Base-by-base conservation (phyloP, 2,113 vertebrate species). In the Diphyllodes magnificus region DNA sequence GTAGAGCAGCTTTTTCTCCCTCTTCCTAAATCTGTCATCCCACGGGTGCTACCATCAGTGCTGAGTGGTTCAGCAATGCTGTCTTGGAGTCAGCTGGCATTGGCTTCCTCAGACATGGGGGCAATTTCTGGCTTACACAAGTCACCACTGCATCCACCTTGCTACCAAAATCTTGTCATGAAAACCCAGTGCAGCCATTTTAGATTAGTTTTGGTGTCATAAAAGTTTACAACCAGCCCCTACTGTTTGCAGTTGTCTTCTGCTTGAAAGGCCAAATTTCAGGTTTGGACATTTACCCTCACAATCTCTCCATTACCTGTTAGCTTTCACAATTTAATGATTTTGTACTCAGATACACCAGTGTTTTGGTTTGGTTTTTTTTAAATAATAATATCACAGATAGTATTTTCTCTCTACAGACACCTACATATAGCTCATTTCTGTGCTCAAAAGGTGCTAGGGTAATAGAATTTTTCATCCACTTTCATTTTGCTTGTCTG, bases 11-110 rank as follows among this genome's bases (percentile, higher is more conserved):
- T 72, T 45, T 44, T 49, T 14, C 13, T 15, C 14, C 19, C 9
- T 60, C 31, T 14, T 39, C 28, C 73, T 73, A 54, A 42, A 15
- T 31, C 15, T 23, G 2, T 12, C 15, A 20, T 13, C 13, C 3
- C 3, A 44, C 4, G 25, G 16, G 6, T 0, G 0, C 3, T 64
- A 11, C 15, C 7, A 23, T 2, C 0, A 0, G 7, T 4, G 2
- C 6, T 64, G 28, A 11, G 11, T 3, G 8, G 9, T n/a, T 91
- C 2, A 0, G 6, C 0, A 1, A 4, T 14, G 42, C 6, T 1
- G 0, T 16, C 39, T 51, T 71, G 31, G 14, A 44, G 13, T 2
- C 1, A 1, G 9, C 39, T 79, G 49, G 7, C 6, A 15, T 12
- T 30, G 15, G 3, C 51, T 71, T 7, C 13, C 7, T 51, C 4